A percentile compares a stretch with the other conserved stretches of the same genome.
Evolutionary conservation across 2,888 invertebrate species (phyloP).

Genomic region (Acrobasis repandana): DNA sequence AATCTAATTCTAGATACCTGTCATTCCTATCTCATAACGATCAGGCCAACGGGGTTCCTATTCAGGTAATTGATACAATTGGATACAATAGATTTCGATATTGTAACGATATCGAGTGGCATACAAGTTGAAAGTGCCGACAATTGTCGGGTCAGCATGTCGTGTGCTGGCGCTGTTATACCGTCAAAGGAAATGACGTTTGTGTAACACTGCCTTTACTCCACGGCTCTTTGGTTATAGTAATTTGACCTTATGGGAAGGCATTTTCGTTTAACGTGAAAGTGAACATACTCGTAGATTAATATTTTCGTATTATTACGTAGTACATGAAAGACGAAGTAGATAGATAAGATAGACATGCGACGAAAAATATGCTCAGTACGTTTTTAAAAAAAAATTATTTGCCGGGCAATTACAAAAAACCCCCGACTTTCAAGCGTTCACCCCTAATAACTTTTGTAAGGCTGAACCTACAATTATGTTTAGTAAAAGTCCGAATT

Average conservation of each 20-base stretch:
- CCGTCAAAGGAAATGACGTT: conserved; percentile 3
- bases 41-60: conserved; percentile 1
- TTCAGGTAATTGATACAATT: conserved; percentile 3
- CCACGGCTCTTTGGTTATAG: background rate
- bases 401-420: too few relatives aligned
- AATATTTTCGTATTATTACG: too few relatives aligned
- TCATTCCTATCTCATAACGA: background rate
- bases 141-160: background rate
- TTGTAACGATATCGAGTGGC: conserved; percentile 16
- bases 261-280: too few relatives aligned
- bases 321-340: too few relatives aligned
- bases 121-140: conserved; percentile 25
- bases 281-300: too few relatives aligned
- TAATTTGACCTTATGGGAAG: background rate
- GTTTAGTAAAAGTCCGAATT: too few relatives aligned
- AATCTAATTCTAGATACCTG: background rate
- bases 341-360: too few relatives aligned
- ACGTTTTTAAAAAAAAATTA: too few relatives aligned
- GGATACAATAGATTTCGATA: conserved; percentile 32
- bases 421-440: too few relatives aligned
- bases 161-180: conserved; percentile 1
- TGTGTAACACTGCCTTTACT: conserved; percentile 9
- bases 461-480: too few relatives aligned
- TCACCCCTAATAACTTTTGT: too few relatives aligned
- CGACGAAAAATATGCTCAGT: too few relatives aligned